Base-by-base conservation (phyloP, 2,888 invertebrate genomes). In the Copidosoma aretas region DNA sequence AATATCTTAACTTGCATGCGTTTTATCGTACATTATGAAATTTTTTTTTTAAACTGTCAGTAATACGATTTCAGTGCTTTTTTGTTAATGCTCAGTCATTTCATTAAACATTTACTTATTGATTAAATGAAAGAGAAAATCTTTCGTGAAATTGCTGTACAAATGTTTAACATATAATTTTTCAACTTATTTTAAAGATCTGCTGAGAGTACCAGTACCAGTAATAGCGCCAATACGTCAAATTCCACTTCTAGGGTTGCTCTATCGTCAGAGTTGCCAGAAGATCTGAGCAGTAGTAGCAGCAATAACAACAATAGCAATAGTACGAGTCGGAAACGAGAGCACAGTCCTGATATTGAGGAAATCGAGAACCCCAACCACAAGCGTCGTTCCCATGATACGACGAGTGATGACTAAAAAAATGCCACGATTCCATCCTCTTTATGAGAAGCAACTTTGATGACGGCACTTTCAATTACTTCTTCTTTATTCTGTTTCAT, bases 291-390 rank as follows among this genome's bases (percentile, higher is more conserved):
- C 39, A 19, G 43, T 41, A 17, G 4, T 24, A 22, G 21, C 59
- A 49, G 21, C 46, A 22, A 10, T 43, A 17, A n/a, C 43, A 59
- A 21, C 52, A 21, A 39, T 51, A 60, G 41, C 52, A 24, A 22
- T 61, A 15, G 41, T 60, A 64, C 75, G 22, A 77, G 72, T 49
- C 75, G 80, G 60, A 82, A 82, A 74, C 81, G 81, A 25, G 79
- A 81, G 65, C 80, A 74, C 66, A 79, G 77, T 56, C 79, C 79
- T 12, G 78, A 76, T 41, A 62, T 67, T 43, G 76, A 80, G 71
- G 73, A 60, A 22, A 43, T 59, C 22, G 60, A 63, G 41, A 32
- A 17, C 56, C 1, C 71, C 63, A 77, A 68, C 64, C 77, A 77
- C 72, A 81, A 81, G 71, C 80, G 81, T 70, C 79, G 76, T 64